phyloP scores from a whole-genome alignment of 2,888 invertebrate species.

The Drosophila anceps region DNA sequence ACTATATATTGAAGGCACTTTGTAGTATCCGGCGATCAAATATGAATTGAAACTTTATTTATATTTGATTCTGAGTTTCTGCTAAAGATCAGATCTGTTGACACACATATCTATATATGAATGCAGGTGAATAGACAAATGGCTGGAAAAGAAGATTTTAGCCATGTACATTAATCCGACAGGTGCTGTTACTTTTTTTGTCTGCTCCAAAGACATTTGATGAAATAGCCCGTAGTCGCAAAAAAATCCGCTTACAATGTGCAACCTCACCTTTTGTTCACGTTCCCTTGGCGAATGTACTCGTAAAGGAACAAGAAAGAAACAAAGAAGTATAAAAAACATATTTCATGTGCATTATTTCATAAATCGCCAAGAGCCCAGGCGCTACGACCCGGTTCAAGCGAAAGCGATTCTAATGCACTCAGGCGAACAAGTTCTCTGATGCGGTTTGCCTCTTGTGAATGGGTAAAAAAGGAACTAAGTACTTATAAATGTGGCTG shows the following conservation, averaged over 20 bases:
- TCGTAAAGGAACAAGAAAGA: constrained; percentile 27
- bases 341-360: constrained; percentile 68
- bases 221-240: constrained; percentile 56
- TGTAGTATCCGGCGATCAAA: neutral
- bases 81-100: neutral
- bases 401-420: constrained; percentile 77
- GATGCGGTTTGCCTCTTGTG: constrained; percentile 42
- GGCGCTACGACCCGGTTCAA: constrained; percentile 37
- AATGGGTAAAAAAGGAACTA: constrained; percentile 27
- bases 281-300: constrained; percentile 23
- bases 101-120: neutral
- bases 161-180: constrained; percentile 31
- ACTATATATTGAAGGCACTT: no score
- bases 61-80: neutral
- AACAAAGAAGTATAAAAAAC: constrained; percentile 56
- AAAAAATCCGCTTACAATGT: constrained; percentile 52
- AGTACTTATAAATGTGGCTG: constrained; percentile 47
- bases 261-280: constrained; percentile 56
- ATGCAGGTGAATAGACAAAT: neutral
- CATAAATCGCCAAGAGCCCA: constrained; percentile 67
- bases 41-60: neutral
- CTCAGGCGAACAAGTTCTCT: constrained; percentile 65
- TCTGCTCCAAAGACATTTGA: constrained; percentile 57
- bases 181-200: constrained; percentile 47
- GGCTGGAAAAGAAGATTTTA: constrained; percentile 5